phyloP scores from a whole-genome alignment of 1,140 invertebrate species.

The Nautilus pompilius region DNA sequence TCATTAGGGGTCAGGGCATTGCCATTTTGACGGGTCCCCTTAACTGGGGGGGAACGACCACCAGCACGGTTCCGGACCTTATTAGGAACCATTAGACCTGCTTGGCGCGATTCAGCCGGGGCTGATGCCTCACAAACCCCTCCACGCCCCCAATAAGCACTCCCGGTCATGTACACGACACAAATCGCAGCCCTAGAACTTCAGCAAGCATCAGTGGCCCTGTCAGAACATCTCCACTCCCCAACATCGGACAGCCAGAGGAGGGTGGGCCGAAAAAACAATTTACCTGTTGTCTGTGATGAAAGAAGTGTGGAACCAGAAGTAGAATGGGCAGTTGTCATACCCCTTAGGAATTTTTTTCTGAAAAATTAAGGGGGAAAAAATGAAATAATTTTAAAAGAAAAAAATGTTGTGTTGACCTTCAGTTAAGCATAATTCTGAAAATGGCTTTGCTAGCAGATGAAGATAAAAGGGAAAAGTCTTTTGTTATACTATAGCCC shows the following conservation, averaged over 20 bases:
- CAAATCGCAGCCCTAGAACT: neutral
- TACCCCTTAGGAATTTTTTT: constrained; percentile 58
- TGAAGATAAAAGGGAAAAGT: neutral
- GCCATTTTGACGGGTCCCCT: no score
- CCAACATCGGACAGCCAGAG: no score
- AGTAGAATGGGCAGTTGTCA: constrained; percentile 62
- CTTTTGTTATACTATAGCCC: neutral
- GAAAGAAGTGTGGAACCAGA: constrained; percentile 62
- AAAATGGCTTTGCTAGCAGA: neutral
- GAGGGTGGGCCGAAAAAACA: neutral
- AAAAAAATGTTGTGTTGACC: neutral
- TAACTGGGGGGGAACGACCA: no score
- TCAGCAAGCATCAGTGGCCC: no score
- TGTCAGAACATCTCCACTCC: no score
- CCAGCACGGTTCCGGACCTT: no score
- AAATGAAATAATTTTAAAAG: neutral
- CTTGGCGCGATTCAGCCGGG: no score
- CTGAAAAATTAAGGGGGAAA: constrained; percentile 33
- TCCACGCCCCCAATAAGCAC: neutral
- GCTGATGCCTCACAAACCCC: neutral
- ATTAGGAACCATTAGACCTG: no score
- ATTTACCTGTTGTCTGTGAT: constrained; percentile 55
- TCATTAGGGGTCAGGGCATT: no score
- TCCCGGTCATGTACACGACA: neutral
- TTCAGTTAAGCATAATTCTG: neutral